Percentiles rank a stretch among this genome's conserved stretches.
Evolutionary conservation across 1,140 invertebrate species (phyloP).

Genomic region (Dendrolimus kikuchii): DNA sequence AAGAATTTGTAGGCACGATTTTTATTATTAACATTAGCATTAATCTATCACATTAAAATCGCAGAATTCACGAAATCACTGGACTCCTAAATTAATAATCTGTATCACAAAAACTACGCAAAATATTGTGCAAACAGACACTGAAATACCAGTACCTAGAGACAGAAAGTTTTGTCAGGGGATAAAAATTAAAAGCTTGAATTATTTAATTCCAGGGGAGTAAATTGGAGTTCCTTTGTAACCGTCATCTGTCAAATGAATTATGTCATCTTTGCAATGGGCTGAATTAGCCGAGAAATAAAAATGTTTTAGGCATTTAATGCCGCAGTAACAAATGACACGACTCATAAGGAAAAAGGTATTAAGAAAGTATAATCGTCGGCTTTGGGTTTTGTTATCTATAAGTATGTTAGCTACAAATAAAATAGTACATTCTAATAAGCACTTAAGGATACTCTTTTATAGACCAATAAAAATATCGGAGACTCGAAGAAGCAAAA

Average conservation of each 20-base stretch:
- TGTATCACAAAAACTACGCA: background rate
- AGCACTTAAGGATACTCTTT: constrained; percentile 8
- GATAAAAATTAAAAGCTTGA: constrained; percentile 22
- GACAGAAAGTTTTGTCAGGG: constrained; percentile 10
- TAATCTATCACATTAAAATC: no score
- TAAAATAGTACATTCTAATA: constrained; percentile 2
- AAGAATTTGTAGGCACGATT: no score
- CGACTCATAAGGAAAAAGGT: no score
- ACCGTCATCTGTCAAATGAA: constrained; percentile 30
- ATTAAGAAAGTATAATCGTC: constrained; percentile 4
- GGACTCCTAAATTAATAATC: background rate
- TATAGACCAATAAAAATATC: constrained; percentile 54
- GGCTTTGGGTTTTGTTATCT: constrained; percentile 5
- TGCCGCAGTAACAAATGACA: constrained; percentile 3
- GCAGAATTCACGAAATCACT: no score
- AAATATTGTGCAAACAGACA: no score
- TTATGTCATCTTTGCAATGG: constrained; percentile 25
- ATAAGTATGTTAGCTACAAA: constrained; percentile 8
- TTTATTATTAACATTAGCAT: no score
- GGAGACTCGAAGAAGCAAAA: constrained; percentile 59
- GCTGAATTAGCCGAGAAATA: constrained; percentile 23
- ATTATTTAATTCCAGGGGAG: constrained; percentile 22
- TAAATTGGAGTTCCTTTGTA: constrained; percentile 24
- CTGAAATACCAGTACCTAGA: background rate
- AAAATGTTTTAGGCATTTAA: constrained; percentile 24